Conservation (phyloP, 2,888 invertebrate genomes). For the Xestia xanthographa region DNA sequence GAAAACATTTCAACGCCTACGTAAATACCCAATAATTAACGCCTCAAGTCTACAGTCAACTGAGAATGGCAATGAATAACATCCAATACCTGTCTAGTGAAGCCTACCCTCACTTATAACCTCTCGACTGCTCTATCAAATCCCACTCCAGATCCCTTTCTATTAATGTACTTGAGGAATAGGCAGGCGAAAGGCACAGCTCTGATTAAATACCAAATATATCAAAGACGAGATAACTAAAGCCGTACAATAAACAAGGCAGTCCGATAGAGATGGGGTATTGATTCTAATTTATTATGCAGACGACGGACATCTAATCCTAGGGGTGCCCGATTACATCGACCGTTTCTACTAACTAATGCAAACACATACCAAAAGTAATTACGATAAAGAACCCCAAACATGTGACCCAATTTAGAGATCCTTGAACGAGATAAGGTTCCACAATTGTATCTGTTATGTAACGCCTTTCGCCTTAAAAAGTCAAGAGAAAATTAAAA, state of each 20-base stretch:
- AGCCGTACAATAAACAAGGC: slow-evolving; percentile 73
- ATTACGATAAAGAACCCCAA: slow-evolving; percentile 70
- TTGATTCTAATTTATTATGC: slow-evolving; percentile 81
- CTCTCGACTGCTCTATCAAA: slow-evolving; percentile 60
- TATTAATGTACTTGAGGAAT: slow-evolving; percentile 60
- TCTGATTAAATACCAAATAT: slow-evolving; percentile 63
- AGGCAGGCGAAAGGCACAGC: slow-evolving; percentile 49
- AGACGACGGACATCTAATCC: slow-evolving; percentile 77
- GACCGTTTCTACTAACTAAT: slow-evolving; percentile 73
- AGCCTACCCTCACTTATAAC: slow-evolving; percentile 46
- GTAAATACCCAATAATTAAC: slow-evolving; percentile 25
- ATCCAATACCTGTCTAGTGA: slow-evolving; percentile 36
- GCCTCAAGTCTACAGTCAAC: slow-evolving; percentile 7
- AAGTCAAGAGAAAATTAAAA: slow-evolving; percentile 69
- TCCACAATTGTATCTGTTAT: slow-evolving; percentile 28
- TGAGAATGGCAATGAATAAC: slow-evolving; percentile 35
- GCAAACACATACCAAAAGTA: slow-evolving; percentile 73
- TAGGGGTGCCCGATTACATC: slow-evolving; percentile 68
- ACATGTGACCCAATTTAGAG: slow-evolving; percentile 58
- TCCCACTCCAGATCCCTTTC: slow-evolving; percentile 52
- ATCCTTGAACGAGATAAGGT: slow-evolving; percentile 39
- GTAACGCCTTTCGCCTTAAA: slow-evolving; percentile 14
- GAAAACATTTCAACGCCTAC: slow-evolving; percentile 18
- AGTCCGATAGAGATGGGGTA: slow-evolving; percentile 69
- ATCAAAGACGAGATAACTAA: slow-evolving; percentile 62